phyloP scores from a whole-genome alignment of 2,113 vertebrate genomes.

The Aegotheles bennettii region DNA sequence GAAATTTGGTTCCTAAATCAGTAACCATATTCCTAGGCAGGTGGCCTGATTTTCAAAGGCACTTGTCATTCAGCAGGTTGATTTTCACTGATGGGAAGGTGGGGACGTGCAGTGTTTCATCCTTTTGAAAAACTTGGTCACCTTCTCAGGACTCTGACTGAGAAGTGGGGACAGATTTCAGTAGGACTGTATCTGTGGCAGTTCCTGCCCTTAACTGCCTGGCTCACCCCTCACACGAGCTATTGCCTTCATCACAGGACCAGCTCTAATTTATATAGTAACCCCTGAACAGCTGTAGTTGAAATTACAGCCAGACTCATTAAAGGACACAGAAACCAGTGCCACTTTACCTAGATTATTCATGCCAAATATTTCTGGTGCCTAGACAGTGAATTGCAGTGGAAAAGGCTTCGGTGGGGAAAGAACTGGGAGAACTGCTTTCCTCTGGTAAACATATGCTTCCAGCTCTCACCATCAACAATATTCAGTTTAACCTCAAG shows the following conservation, averaged over 20 bases:
- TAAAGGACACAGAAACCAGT: background rate
- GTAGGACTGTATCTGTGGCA: background rate
- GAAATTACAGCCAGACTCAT: background rate
- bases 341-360: background rate
- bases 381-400: background rate
- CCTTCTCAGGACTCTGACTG: background rate
- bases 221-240: background rate
- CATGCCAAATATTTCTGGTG: background rate
- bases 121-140: background rate
- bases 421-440: background rate
- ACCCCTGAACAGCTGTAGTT: background rate
- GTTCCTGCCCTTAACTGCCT: background rate
- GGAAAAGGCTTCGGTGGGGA: background rate
- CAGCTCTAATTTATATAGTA: fast-evolving
- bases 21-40: background rate
- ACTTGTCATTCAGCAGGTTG: fast-evolving
- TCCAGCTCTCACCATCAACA: background rate
- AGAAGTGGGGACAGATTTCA: background rate
- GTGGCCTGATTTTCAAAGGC: background rate
- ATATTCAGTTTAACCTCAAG: background rate
- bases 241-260: background rate
- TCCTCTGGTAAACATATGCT: background rate
- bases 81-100: background rate
- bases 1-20: background rate
- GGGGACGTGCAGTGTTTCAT: background rate